phyloP scores from a whole-genome alignment of 2,888 invertebrate species.

The Andrena minutula region DNA sequence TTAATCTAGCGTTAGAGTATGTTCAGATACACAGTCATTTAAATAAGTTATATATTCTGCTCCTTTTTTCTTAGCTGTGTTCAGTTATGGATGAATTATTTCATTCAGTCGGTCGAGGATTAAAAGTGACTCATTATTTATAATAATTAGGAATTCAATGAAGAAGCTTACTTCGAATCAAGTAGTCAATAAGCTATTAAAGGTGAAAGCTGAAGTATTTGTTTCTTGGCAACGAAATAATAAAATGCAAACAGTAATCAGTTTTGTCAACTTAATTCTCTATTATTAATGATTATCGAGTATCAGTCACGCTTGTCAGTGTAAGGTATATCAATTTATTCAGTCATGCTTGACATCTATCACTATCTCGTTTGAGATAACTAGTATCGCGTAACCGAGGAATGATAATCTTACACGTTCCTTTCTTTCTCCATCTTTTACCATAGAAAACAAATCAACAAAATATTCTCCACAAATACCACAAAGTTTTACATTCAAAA shows the following conservation, averaged over 20 bases:
- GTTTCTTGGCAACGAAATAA: not conserved
- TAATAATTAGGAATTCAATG: not conserved
- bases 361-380: conserved; percentile 4
- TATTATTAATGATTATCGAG: conserved; percentile 20
- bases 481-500: too few species aligned
- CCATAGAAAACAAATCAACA: not conserved
- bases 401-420: not conserved
- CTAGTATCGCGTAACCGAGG: not conserved
- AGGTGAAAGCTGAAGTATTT: not conserved
- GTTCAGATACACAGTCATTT: not conserved
- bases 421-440: not conserved
- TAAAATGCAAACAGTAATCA: conserved; percentile 13
- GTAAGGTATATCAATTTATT: conserved; percentile 6
- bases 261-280: conserved; percentile 14
- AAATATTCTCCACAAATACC: too few species aligned
- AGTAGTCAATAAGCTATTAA: not conserved
- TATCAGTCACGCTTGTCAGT: not conserved
- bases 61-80: not conserved
- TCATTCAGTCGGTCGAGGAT: not conserved
- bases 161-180: not conserved
- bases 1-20: not conserved
- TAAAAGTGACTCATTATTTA: not conserved
- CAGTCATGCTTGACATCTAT: not conserved
- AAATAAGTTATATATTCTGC: not conserved
- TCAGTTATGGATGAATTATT: not conserved